Conservation (phyloP, 2,888 invertebrate species). For the Philopedon plagiatum region DNA sequence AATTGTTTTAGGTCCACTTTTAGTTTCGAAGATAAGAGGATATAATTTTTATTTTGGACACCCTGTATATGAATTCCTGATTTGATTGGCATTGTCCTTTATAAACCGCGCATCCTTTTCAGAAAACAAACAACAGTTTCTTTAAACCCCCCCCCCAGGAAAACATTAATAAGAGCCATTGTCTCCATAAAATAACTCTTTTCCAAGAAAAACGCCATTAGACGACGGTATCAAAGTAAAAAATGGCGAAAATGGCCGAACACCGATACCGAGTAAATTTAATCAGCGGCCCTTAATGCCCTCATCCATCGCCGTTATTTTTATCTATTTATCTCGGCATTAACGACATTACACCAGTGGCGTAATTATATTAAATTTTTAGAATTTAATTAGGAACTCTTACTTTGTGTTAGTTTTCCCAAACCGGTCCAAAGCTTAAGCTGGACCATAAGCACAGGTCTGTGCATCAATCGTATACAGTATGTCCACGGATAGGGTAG, state of each 20-base stretch:
- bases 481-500: no score
- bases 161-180: conserved; percentile 34
- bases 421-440: no score
- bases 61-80: no score
- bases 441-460: no score
- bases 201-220: conserved; percentile 41
- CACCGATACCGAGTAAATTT: conserved; percentile 52
- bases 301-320: conserved; percentile 50
- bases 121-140: conserved; percentile 19
- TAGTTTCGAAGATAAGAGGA: no score
- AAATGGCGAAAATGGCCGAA: conserved; percentile 51
- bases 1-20: no score
- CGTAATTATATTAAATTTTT: conserved; percentile 7
- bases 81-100: no score
- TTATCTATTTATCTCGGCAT: conserved; percentile 51
- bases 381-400: no score
- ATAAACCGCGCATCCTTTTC: neutral
- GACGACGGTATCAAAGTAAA: conserved; percentile 49
- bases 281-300: conserved; percentile 50
- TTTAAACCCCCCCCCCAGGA: conserved; percentile 11
- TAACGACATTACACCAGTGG: conserved; percentile 34
- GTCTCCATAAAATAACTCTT: conserved; percentile 36
- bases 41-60: no score
- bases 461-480: no score
- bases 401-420: no score